Evolutionary conservation across 2,888 invertebrate genomes (phyloP).

Genomic region (Bursaphelenchus okinawaensis): DNA sequence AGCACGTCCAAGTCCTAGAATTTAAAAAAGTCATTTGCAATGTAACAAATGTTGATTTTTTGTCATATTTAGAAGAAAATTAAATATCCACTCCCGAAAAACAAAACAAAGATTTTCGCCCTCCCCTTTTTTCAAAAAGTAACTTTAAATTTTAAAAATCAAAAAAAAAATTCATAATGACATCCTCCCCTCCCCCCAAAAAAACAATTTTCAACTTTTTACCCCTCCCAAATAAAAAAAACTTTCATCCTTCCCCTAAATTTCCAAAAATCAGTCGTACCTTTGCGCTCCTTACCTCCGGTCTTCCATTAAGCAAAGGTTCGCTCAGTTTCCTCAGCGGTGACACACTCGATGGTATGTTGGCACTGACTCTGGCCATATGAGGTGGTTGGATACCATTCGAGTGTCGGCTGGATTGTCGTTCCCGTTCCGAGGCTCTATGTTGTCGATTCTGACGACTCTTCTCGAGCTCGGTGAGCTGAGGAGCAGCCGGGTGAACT

Average conservation of each 20-base stretch:
- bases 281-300: slow-evolving; percentile 49
- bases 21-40: background rate
- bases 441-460: slow-evolving; percentile 10
- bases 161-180: too few species aligned
- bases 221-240: too few species aligned
- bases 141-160: too few species aligned
- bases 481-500: background rate
- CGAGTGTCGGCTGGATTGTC: slow-evolving; percentile 9
- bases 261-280: too few species aligned
- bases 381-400: slow-evolving; percentile 24
- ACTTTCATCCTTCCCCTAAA: too few species aligned
- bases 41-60: too few species aligned
- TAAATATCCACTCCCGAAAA: background rate
- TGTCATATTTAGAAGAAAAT: too few species aligned
- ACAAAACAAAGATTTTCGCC: too few species aligned
- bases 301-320: slow-evolving; percentile 47
- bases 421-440: slow-evolving; percentile 17
- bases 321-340: slow-evolving; percentile 52
- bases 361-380: slow-evolving; percentile 19
- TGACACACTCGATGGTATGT: slow-evolving; percentile 28
- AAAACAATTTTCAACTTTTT: too few species aligned
- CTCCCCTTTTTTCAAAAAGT: too few species aligned
- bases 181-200: too few species aligned
- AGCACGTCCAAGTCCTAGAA: slow-evolving; percentile 86
- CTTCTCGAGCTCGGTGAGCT: slow-evolving; percentile 1